Evolutionary conservation across 2,113 vertebrate species (phyloP).

Genomic region (Vicugna pacos): DNA sequence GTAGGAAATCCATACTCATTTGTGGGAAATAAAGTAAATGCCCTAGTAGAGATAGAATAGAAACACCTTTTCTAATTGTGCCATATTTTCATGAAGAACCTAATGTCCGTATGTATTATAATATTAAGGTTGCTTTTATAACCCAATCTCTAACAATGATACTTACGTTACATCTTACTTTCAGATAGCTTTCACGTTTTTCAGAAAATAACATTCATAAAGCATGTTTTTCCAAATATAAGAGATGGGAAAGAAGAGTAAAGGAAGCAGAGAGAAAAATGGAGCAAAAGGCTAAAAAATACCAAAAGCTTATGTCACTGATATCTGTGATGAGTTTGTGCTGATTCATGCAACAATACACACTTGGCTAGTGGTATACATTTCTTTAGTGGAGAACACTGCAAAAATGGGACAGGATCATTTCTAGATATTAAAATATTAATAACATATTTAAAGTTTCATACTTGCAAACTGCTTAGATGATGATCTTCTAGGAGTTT

Average conservation of each 20-base stretch:
- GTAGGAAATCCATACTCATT: not conserved
- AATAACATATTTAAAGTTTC: conserved; percentile 58
- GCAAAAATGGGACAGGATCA: conserved; percentile 47
- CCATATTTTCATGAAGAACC: conserved; percentile 1
- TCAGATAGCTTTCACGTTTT: conserved; percentile 46
- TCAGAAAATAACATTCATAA: conserved; percentile 54
- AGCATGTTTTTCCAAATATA: conserved; percentile 32
- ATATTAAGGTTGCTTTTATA: conserved; percentile 35
- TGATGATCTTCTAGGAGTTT: conserved; percentile 87
- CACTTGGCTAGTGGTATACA: not conserved
- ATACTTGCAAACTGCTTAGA: conserved; percentile 87
- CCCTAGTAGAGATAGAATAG: not conserved
- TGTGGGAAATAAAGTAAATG: conserved; percentile 21
- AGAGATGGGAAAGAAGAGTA: not conserved
- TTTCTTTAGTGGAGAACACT: conserved; percentile 39
- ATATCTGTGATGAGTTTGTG: conserved; percentile 30
- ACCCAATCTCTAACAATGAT: not conserved
- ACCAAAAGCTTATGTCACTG: not conserved
- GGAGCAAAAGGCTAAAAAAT: not conserved
- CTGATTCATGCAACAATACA: not conserved
- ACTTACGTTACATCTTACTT: conserved; percentile 38
- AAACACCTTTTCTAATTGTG: conserved; percentile 19
- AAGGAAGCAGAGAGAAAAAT: not conserved
- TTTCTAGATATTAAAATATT: conserved; percentile 44
- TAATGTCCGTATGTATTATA: not conserved